Evolutionary conservation across 53 echinoderm and acorn worm species (phyloP), one percentile per base, ranked within the genome.

Genomic region (Paelopatides confundens): DNA sequence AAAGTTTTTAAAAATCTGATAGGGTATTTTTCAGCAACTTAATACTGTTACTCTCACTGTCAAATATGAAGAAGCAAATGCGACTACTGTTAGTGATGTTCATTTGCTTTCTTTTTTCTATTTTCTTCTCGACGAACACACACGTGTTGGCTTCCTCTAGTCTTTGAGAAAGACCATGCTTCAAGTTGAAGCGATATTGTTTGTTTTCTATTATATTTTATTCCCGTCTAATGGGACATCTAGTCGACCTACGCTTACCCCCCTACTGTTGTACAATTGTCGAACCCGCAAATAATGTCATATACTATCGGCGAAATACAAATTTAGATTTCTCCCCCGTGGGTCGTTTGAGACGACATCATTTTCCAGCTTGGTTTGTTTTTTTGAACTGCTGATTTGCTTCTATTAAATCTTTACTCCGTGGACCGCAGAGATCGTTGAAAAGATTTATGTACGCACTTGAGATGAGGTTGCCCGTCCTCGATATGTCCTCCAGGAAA

Each of bases 81-180:
- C n/a, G n/a, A n/a, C n/a, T n/a, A n/a, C n/a, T n/a, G n/a, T n/a
- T n/a, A n/a, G n/a, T n/a, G n/a, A n/a, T n/a, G n/a, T n/a, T n/a
- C 27, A 26, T 74, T 74, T 74, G 38, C 4, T 6, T 58, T 18
- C 58, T 58, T 58, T 23, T 58, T 23, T 4, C n/a, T 58, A 21
- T 58, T 23, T 58, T 26, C 5, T 1, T 23, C n/a, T 21, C 21
- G 18, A 1, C 74, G 74, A 74, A 74, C 58, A 58, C 74, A 58
- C 74, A 74, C 74, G 40, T 74, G 74, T 74, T 74, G 74, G 74
- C 13, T 40, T 74, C 74, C 58, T 74, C 74, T 21, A 21, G 21
- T 58, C n/a, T 74, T 74, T 74, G 74, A 74, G 74, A 74, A 74
- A 74, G 74, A 40, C 74, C 74, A 74, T 74, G 74, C 74, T 43